Base-by-base conservation (phyloP, 2,113 vertebrate genomes). In the Saccopteryx leptura region DNA sequence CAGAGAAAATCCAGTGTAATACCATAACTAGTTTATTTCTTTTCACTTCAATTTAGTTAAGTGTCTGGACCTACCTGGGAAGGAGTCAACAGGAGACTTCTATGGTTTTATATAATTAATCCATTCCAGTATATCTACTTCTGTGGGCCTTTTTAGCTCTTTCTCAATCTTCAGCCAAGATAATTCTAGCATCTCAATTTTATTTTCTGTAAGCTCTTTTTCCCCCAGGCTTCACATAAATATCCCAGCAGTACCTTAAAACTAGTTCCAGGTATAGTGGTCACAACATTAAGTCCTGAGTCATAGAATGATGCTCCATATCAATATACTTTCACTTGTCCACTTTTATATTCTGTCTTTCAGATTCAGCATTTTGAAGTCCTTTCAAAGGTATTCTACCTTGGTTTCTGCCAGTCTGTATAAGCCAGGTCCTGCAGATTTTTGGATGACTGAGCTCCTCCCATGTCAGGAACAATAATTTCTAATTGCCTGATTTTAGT, bases 161-260 rank as follows among this genome's bases (percentile, higher is more conserved):
- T 75, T 91, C 46, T 88, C 54, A 91, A 2, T 91, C 79, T 4
- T 88, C 52, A 84, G 56, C 33, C 65, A 71, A 91, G 56, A 52
- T 3, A 85, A 28, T 79, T 78, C 52, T 9, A 83, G 50, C 9
- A 87, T 19, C 52, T 93, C 68, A 68, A 8, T 89, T 50, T 90
- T 10, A 72, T 74, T 83, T 31, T 54, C 13, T 26, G 0, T 68
- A 24, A 4, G 1, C 8, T 78, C 7, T 7, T 84, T 84, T 82
- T 11, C 3, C 39, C 52, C 8, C 19, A 72, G 33, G 24, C 4
- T 33, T 83, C 52, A 58, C 63, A 4, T n/a, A 79, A 17, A 23
- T 52, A 84, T 63, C 24, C 82, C 46, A 79, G 31, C 54, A 52
- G 5, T 31, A 9, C 19, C 61, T 84, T 23, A 58, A 28, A 15